Evolutionary conservation across 2,797 vertebrate genomes (phyloP), one percentile per base, ranked within the genome.

Genomic region (Helarctos malayanus): DNA sequence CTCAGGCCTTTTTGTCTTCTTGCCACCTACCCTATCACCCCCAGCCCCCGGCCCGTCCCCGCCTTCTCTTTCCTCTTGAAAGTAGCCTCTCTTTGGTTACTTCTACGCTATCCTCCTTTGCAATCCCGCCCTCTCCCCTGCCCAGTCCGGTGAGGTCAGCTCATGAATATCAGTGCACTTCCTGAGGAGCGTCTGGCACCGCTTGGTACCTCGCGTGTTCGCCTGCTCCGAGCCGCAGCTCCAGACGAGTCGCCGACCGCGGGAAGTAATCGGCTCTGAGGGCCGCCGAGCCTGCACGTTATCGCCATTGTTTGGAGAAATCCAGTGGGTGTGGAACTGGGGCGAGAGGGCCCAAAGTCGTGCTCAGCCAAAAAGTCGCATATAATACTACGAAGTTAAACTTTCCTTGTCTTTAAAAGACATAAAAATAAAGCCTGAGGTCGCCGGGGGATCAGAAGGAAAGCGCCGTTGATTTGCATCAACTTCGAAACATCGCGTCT

Each of bases 91-190:
- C 95, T 78, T 47, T 29, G 83, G 87, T 38, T 83, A 93, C 84
- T 91, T 90, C 91, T 89, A 3, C 73, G 27, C 57, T 0, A 41
- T 7, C 35, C 32, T 73, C 47, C 87, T 82, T 82, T 45, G 92
- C 97, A 47, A 59, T 65, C 93, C 94, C 76, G 52, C 91, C 93
- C 57, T 84, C 59, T 84, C 91, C 78, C 45, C 71, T n/a, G 80
- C 94, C 92, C 92, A 96, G 97, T 96, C 91, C 57, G 21, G 97
- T 98, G 98, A 98, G 98, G 98, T 98, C 98, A 98, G 98, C 98
- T 97, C 97, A 95, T 97, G 98, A 98, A 98, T 98, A 97, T 75
- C 89, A 69, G 98, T 96, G 98, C 98, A 97, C 98, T 98, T 98
- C 95, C 97, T 94, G 95, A 96, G 97, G 96, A 94, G 93, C 92